Percentiles rank a stretch among this genome's conserved stretches.
These are phyloP conservation scores for Drosophila anomalata DNA, from an alignment of 2,888 invertebrate genomes.

Conservation along the genomic window DNA sequence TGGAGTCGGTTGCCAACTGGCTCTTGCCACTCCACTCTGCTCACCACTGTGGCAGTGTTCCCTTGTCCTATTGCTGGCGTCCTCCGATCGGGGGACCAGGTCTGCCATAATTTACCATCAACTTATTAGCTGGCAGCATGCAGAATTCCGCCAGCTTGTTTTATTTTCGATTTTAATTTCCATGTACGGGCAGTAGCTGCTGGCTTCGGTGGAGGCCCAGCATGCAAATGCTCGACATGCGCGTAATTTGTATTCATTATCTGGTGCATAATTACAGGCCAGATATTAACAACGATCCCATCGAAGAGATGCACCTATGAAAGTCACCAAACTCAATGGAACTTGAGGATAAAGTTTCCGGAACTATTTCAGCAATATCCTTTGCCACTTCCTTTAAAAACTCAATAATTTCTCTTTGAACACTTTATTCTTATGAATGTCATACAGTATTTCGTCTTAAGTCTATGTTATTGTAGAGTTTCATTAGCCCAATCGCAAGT, in stretches of 20 bases:
- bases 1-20: constrained; percentile 26
- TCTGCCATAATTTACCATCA: constrained; percentile 71
- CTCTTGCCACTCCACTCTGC: constrained; percentile 1
- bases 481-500: constrained; percentile 53
- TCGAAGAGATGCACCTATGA: not conserved
- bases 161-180: constrained; percentile 73
- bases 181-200: constrained; percentile 42
- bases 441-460: constrained; percentile 26
- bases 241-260: constrained; percentile 78
- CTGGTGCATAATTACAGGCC: constrained; percentile 68
- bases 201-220: constrained; percentile 52
- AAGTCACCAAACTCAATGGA: not conserved
- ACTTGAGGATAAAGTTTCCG: not conserved
- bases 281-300: constrained; percentile 43
- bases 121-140: constrained; percentile 54
- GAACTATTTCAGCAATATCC: not conserved
- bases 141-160: constrained; percentile 50
- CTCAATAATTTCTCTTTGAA: constrained; percentile 47
- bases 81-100: constrained; percentile 13
- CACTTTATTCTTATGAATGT: constrained; percentile 55
- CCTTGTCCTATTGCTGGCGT: constrained; percentile 28
- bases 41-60: not conserved
- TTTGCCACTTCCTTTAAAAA: not conserved
- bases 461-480: constrained; percentile 53
- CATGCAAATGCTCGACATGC: constrained; percentile 63